These are phyloP conservation scores for Danio aesculapii DNA, from an alignment of 2,797 vertebrate species.

Conservation along the genomic window DNA sequence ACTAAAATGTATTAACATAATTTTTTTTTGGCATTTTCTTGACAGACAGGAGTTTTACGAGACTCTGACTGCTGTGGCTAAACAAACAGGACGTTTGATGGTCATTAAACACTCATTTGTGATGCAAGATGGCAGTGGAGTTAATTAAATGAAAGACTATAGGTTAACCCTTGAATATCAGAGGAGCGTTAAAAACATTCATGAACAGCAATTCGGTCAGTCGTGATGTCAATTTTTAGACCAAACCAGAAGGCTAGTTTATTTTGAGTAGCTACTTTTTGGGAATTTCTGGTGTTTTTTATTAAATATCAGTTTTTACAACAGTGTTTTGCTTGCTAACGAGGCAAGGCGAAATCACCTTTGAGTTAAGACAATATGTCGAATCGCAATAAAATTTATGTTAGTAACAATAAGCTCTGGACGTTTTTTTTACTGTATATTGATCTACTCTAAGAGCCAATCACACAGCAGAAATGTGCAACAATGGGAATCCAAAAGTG, in stretches of 20 bases:
- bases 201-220: neutral
- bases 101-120: constrained; percentile 1
- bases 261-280: neutral
- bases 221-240: neutral
- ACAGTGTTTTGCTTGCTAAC: too few species aligned
- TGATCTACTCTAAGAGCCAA: too few species aligned
- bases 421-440: too few species aligned
- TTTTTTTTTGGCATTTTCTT: neutral
- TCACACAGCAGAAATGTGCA: too few species aligned
- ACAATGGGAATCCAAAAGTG: too few species aligned
- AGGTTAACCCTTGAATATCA: constrained; percentile 4
- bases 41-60: neutral
- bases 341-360: too few species aligned
- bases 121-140: neutral
- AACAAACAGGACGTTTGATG: neutral
- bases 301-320: neutral
- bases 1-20: too few species aligned
- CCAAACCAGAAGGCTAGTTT: neutral
- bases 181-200: neutral
- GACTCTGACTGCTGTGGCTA: neutral
- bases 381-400: too few species aligned
- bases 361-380: too few species aligned
- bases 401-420: too few species aligned
- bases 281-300: neutral
- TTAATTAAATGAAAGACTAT: neutral